Base-by-base conservation (phyloP, 2,888 invertebrate species). In the Nymphalis polychloros region DNA sequence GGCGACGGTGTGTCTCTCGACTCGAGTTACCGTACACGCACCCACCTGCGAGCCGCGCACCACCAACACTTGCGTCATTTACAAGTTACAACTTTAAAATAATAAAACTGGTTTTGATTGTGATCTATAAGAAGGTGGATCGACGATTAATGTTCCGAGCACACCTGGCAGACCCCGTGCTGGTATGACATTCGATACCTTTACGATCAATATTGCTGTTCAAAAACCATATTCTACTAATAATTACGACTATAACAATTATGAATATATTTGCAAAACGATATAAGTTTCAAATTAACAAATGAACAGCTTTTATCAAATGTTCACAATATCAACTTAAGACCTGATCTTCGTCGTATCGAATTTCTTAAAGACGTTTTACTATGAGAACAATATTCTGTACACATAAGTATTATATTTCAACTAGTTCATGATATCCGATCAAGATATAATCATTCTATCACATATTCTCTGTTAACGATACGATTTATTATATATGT, bases 31-130 rank as follows among this genome's bases (percentile, higher is more conserved):
- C 85, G 85, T 86, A 84, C 81, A 81, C 84, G 71, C 84, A 84
- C 84, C 84, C 90, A 90, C 89, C 91, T 88, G 89, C 86, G 85
- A 70, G 68, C 83, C 20, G 89, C 86, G 85, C 83, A 81, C 83
- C 84, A 84, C 81, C 84, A 77, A 81, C 84, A 90, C 90, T 92
- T 92, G 90, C 91, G 92, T 92, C 92, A 92, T 90, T 89, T 89
- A 88, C 89, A 88, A 88, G 79, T 79, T 80, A 81, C 81, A 79
- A 81, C 89, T 90, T 89, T 89, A 90, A 92, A 92, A 92, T 90
- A 90, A 90, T 89, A 88, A 88, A 92, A 92, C 92, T 80, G 88
- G 92, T 92, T 90, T 78, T 84, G 91, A 92, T 92, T 90, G 87
- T 90, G 88, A 92, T 92, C 91, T 89, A 87, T 85, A 88, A 87